Base-by-base conservation (phyloP, 2,888 invertebrate genomes). In the Saturnia pavonia region DNA sequence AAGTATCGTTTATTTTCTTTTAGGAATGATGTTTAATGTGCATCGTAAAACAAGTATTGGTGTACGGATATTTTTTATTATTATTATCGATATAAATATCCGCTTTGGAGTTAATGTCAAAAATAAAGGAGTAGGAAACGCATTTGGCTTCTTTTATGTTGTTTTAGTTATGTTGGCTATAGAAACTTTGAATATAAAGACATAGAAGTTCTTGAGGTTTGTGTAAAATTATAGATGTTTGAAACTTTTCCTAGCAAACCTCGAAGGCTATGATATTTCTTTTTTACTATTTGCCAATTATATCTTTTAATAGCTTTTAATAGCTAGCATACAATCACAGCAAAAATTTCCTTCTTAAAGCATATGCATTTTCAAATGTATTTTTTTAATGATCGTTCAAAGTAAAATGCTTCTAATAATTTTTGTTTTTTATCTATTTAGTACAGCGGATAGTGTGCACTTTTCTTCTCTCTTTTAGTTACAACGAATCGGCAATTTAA, bases 1-100 rank as follows among this genome's bases (percentile, higher is more conserved):
- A 45, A 74, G 69, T 74, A 76, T 71, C 75, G 82, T 87, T 86
- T 86, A 83, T 87, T 85, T 85, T 82, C 77, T 79, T 81, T 74
- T 74, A 77, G 43, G 74, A 72, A 82, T 82, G 78, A 76, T 80
- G 77, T 82, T 81, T 81, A 82, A 82, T 80, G 82, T 83, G 76
- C 74, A 73, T 77, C 76, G 79, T 88, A 82, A 83, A 82, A 79
- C 76, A 72, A 75, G 71, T 81, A 80, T 86, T 82, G 79, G 76
- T 74, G 78, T 76, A 77, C 79, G 84, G 81, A 86, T 84, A 83
- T 81, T 81, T 83, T 81, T 76, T 71, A 71, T 75, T 69, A 74
- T 74, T 76, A 74, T 73, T 72, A 72, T 73, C 42, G 71, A 72
- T 68, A 71, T 73, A 78, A 72, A 73, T 54, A 34, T 54, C 54